Evolutionary conservation across 2,797 vertebrate species (phyloP), one percentile per base, ranked within the genome.

Genomic region (Pelobates cultripes): DNA sequence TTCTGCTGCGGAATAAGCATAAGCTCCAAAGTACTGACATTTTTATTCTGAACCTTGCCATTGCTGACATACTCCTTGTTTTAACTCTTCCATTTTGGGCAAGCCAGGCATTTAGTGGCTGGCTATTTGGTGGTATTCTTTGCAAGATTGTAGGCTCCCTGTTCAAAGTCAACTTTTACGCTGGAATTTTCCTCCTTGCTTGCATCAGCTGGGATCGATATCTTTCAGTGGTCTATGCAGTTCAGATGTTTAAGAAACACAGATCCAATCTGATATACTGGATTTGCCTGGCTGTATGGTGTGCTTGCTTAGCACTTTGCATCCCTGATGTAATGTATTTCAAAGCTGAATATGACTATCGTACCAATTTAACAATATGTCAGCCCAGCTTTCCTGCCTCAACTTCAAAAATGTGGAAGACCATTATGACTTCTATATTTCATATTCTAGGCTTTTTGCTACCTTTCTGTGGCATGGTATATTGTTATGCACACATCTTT

Each of bases 401-500:
- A 0, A 41, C 2, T n/a, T 73, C 82, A 0, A 73, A 40, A 10
- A 45, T 57, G 44, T 88, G 85, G 70, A 82, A 3, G 47, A 80
- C 76, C 0, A 61, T 57, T 14, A 80, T 90, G 42, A 77, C 68
- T 0, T 3, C 86, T 1, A 51, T 89, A 45, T 87, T 89, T 76
- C 88, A 91, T 60, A 57, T 89, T 0, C 77, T 87, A 0, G 88
- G 89, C 3, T 92, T 92, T 79, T 79, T 92, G 69, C 75, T 90
- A 55, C 91, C 91, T 0, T 44, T 92, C 70, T 4, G 85, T 12
- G 86, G 85, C 67, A 91, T 98, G 87, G 68, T 93, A 17, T 94
- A 93, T 87, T 97, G 95, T 86, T 98, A 96, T 74, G 81, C 91
- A 73, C 78, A 89, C 85, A 96, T 98, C 72, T 83, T 96, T 63